Base-by-base conservation (phyloP, 2,113 vertebrate species). In the Tretioscincus oriximinensis region DNA sequence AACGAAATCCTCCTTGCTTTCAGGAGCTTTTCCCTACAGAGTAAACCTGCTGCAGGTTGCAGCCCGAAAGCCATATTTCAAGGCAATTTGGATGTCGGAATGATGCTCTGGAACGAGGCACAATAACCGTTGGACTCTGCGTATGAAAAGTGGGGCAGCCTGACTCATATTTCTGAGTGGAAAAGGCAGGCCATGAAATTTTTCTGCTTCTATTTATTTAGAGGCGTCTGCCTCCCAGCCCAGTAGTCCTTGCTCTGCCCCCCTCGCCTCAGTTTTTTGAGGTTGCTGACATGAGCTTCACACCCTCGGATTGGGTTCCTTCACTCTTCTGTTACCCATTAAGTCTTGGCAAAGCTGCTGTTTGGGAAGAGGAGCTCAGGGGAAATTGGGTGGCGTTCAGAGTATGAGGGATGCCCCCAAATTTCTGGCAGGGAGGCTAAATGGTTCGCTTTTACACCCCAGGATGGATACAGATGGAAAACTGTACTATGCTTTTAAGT, bases 261-360 rank as follows among this genome's bases (percentile, higher is more conserved):
- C n/a, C 76, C 73, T 64, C 76, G 68, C 47, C 49, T 7, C 11
- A 77, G 70, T 84, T 80, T n/a, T 83, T 78, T 88, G 90, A 88
- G 86, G 89, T 85, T 72, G 0, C 77, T 77, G 75, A 76, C 60
- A 80, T 87, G 73, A 71, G 41, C 45, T 24, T 76, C 81, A n/a
- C 69, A 1, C n/a, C 54, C 9, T 2, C 54, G 66, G 70, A 35
- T 60, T 64, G 5, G 20, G 76, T 47, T 84, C 81, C 82, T 18
- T 58, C 63, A 35, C 81, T 0, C 0, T 70, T 85, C 81, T 85
- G 68, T 76, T 77, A 67, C 71, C 22, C 14, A 28, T 61, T 78
- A 7, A 7, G 20, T 31, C 51, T 29, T 78, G 75, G 73, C 81
- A 70, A n/a, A 22, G 41, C n/a, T 51, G 51, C 11, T 21, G 1